Evolutionary conservation across 2,113 vertebrate genomes (phyloP), one percentile per base, ranked within the genome.

Genomic region (Orycteropus afer): DNA sequence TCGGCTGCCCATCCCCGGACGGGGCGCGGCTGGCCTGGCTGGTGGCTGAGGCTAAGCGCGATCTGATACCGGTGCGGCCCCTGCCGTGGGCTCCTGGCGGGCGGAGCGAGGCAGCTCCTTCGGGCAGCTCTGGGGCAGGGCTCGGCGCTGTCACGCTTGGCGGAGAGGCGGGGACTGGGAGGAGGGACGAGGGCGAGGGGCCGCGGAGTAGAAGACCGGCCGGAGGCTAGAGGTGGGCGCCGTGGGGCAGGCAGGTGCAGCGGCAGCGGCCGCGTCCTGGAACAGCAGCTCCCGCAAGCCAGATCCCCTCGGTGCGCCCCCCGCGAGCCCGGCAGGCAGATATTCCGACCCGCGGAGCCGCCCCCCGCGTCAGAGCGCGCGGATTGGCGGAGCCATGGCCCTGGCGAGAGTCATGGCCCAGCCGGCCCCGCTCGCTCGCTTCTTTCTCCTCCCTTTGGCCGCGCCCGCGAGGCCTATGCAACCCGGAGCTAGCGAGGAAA

Each of bases 361-460:
- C 99, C 99, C 99, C 98, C 98, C 97, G 98, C 99, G 99, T 99
- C 99, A 99, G 97, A 97, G 98, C 94, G 96, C 97, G 97, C 98
- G 99, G 99, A 99, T 99, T 99, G 99, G 99, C 99, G 99, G 98
- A 98, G 98, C 97, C 37, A 97, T 97, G 96, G 98, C 97, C 98
- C 98, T 40, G 69, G 69, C 98, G 98, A 98, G 97, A 98, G 99
- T 98, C 99, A 98, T 98, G 97, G 98, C 98, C 98, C 98, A 98
- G 96, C 97, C 98, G 83, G 65, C 80, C 88, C 80, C 86, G 82
- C 96, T 91, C 90, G 90, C 88, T 94, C 92, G 91, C 95, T 18
- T 77, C 79, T 87, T 45, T 90, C 93, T 96, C 94, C 97, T 96
- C 98, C 97, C 92, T 97, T 97, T 61, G 89, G 96, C 97, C 96